Evolutionary conservation across 92 coral and sea anemone genomes (phyloP), one percentile per base, ranked within the genome.

Genomic region (Muricea muricata): DNA sequence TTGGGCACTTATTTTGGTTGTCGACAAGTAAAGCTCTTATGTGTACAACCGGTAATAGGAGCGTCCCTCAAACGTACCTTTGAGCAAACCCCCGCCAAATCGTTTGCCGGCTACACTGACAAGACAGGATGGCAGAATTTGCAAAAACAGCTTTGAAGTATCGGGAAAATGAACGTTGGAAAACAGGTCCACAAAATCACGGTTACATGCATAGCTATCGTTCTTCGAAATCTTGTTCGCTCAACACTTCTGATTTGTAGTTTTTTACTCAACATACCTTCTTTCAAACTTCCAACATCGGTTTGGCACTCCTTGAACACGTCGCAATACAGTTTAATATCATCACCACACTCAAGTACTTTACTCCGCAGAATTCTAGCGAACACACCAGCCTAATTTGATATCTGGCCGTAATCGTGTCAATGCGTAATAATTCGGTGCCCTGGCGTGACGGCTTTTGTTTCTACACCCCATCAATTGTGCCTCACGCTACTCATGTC

Each of bases 351-450:
- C 71, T 57, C 55, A 58, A 78, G 71, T 40, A 14, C 29, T 78
- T 55, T 18, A 78, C 83, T 78, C 61, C 25, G 71, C 45, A 72
- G 41, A 78, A 34, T 78, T 78, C 71, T 78, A 57, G 71, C 13
- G 83, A 78, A 78, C 83, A 78, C 71, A 78, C 46, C 71, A 66
- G 83, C 70, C 83, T 78, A 78, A 78, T 78, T 78, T 78, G 83
- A 78, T 58, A 78, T 78, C 83, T 78, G 47, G 29, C 57, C 69
- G 83, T 78, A 78, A 78, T 78, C 83, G 83, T 55, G 83, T 78
- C 83, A 78, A 55, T 56, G 55, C 83, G 83, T 57, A 56, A 78
- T 78, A 78, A 78, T 78, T 78, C 71, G 83, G 65, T 58, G 83
- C 32, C 83, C 69, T 78, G 83, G 52, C 71, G 83, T 35, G 83